These are phyloP conservation scores for Chionoecetes opilio DNA, from an alignment of 1,140 invertebrate genomes.

Conservation along the genomic window DNA sequence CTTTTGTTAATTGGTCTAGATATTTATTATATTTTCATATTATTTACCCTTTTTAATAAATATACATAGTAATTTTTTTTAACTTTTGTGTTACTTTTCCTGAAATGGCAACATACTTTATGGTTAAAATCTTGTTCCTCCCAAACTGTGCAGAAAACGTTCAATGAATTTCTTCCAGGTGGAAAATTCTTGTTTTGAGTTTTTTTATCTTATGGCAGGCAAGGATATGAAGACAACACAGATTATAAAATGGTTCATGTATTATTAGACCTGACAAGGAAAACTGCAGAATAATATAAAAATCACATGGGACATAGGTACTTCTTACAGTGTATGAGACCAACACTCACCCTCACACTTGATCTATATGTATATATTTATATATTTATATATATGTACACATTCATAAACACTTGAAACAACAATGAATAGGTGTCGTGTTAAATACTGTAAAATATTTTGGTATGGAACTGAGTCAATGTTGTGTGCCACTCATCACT, in stretches of 20 bases:
- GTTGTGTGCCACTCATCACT: constrained; percentile 63
- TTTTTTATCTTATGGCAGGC: too few relatives aligned
- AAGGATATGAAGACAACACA: not conserved
- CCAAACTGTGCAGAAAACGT: too few relatives aligned
- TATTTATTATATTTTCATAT: too few relatives aligned
- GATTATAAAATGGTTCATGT: constrained; percentile 72
- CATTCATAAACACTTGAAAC: constrained; percentile 62
- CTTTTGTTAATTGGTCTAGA: too few relatives aligned
- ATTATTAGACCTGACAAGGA: constrained; percentile 79
- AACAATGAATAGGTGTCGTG: constrained; percentile 46
- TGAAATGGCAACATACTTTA: too few relatives aligned
- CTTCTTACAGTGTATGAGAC: constrained; percentile 73
- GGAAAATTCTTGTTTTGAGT: too few relatives aligned
- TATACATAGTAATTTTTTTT: too few relatives aligned
- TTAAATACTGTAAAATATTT: constrained; percentile 55
- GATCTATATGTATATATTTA: constrained; percentile 69
- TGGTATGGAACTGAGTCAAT: constrained; percentile 64
- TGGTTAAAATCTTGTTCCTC: too few relatives aligned
- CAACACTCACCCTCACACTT: constrained; percentile 74
- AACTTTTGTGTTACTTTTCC: too few relatives aligned
- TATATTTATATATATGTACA: constrained; percentile 71
- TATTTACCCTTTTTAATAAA: too few relatives aligned
- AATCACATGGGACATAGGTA: constrained; percentile 78
- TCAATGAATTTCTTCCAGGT: too few relatives aligned
- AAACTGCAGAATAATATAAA: constrained; percentile 80